Evolutionary conservation across 1,140 invertebrate genomes (phyloP), one percentile per base, ranked within the genome.

Genomic region (Sminthurides bifidus): DNA sequence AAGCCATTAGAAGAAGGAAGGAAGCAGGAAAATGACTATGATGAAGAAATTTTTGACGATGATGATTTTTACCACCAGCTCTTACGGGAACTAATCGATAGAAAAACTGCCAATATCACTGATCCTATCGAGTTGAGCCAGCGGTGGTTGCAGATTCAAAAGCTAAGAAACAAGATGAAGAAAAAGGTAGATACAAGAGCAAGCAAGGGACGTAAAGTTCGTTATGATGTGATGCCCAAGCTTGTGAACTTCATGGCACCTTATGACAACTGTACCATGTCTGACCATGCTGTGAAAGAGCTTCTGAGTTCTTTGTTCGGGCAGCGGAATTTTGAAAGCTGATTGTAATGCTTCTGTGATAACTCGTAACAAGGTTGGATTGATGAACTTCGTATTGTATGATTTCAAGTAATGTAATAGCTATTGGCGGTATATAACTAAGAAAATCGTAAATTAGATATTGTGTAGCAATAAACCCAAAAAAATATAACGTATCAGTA

Each of bases 31-130:
- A 52, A 38, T 45, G 77, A 84, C 61, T 80, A 81, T 61, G 83
- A 90, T 70, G 56, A 72, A 0, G 87, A 98, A 74, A 87, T 95
- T 67, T 98, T 89, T 74, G 92, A 97, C 70, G 93, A 98, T 70
- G 85, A 85, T 70, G 93, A 98, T 70, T 98, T 96, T 69, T 97
- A 97, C 74, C 90, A 95, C 71, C 85, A 92, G 67, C 70, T 95
- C 21, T 71, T 98, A 24, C 74, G 89, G 56, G 91, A 96, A 68
- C 73, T 96, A 15, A 93, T 98, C 61, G 89, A 96, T 69, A 81
- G 81, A 49, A 94, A 93, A 74, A 84, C 87, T 6, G 75, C 80
- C 23, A 81, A 85, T 65, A 75, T 86, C 6, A 81, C 80, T 12
- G 89, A 92, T 76, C 84, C 89, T 51, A 77, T 83, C 58, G 80